Evolutionary conservation across 2,113 vertebrate genomes (phyloP), one percentile per base, ranked within the genome.

Genomic region (Trematocara zebra): DNA sequence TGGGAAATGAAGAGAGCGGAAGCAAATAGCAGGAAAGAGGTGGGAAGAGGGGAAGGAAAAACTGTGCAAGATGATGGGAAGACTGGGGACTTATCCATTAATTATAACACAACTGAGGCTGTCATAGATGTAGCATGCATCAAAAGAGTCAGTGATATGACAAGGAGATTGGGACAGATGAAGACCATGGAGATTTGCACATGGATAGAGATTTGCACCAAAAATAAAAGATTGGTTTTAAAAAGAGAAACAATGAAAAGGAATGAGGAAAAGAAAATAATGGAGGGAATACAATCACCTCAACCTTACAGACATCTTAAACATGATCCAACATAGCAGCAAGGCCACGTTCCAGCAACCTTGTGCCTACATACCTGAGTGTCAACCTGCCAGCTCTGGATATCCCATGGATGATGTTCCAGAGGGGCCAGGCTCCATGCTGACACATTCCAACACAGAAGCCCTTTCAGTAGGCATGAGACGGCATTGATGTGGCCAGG

Each of bases 381-480:
- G 89, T 86, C 82, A 89, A 57, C 8, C 78, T 80, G 90, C 90
- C 91, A 90, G 69, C 74, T 76, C 86, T 56, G 78, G 59, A 83
- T 76, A 83, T 72, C 67, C 87, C 64, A 54, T 18, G n/a, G 88
- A 90, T 42, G 85, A 76, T 84, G 85, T 51, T 93, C 64, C 88
- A 78, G 67, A 44, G 80, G 79, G 81, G 67, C 87, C 82, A 7
- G 79, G 86, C 82, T 87, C 76, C 44, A 10, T 87, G 88, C 72
- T 40, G 7, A 49, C 76, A 80, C 90, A 85, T 83, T 85, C 88
- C 86, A 87, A 80, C 82, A 81, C 81, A 86, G 90, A 84, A 64
- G 67, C 76, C 88, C 84, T 91, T 87, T 90, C 86, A 94, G 86
- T 47, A 82, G 83, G 81, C 82, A 89, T 90, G 91, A 90, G 91